phyloP scores from a whole-genome alignment of 2,113 vertebrate species.

The Coracopsis vasa region DNA sequence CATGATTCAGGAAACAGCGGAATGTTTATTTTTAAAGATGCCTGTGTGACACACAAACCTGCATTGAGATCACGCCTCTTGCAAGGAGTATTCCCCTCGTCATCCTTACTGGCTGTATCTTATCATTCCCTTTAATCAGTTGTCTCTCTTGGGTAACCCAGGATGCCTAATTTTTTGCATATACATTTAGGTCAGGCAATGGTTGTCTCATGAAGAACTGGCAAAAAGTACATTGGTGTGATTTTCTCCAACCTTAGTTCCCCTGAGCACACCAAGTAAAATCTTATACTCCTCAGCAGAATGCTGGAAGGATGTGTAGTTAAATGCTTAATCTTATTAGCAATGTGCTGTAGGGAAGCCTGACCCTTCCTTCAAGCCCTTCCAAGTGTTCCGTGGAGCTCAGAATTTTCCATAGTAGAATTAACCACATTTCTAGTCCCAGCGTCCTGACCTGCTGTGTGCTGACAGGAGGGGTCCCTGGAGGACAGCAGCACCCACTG shows the following conservation, averaged over 20 bases:
- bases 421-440: not conserved
- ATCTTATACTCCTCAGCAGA: not conserved
- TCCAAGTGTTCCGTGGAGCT: not conserved
- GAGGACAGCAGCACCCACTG: not conserved
- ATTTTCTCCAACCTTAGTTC: not conserved
- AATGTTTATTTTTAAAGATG: conserved; percentile 9
- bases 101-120: not conserved
- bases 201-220: not conserved
- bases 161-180: conserved; percentile 27
- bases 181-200: conserved; percentile 25
- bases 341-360: not conserved
- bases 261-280: not conserved
- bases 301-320: not conserved
- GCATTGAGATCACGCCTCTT: not conserved
- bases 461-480: not conserved
- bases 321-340: conserved; percentile 50
- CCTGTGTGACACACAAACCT: conserved; percentile 35
- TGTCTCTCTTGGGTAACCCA: not conserved
- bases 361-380: conserved; percentile 36
- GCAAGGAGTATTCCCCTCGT: not conserved
- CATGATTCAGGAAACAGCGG: not conserved
- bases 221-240: not conserved
- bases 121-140: not conserved
- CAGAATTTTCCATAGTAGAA: conserved; percentile 36
- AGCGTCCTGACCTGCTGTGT: not conserved